Base-by-base conservation (phyloP, 2,113 vertebrate genomes). In the Bambusicola thoracicus region DNA sequence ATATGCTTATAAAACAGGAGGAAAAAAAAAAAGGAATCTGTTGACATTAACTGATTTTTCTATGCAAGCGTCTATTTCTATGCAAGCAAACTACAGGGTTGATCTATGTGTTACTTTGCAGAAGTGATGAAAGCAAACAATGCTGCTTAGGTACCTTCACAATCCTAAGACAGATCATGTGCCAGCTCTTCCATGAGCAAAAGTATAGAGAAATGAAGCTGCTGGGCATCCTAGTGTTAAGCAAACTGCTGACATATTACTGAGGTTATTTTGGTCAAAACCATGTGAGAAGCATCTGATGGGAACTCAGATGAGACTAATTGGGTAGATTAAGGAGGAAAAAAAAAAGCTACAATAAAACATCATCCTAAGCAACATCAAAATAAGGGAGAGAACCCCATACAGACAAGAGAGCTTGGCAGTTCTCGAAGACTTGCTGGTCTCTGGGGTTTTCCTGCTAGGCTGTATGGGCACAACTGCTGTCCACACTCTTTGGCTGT, bases 161-260 rank as follows among this genome's bases (percentile, higher is more conserved):
- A 82, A 82, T 67, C 75, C 87, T 79, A 7, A 59, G 30, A 18
- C n/a, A 68, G 83, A 70, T 24, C 25, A 48, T 16, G 59, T 82
- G 84, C 89, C 89, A 95, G 78, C 78, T 91, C 55, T 87, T 80
- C 84, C 81, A 63, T 91, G n/a, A 92, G 89, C 74, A 27, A 24
- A 87, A 80, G 13, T 16, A 70, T 5, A 53, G 58, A 62, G 38
- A 68, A 90, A 59, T 68, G 27, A 70, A 68, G 40, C 73, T 40
- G 68, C 40, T 40, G 51, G 66, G 53, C 48, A 65, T 44, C 48
- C 40, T 36, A 38, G 81, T 53, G 58, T 82, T 91, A 53, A 69
- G 81, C 30, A 69, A 85, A 44, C 66, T 73, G n/a, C 61, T 72
- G 46, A 59, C 8, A 15, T 55, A 12, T 41, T 83, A 21, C 53